Evolutionary conservation across 2,888 invertebrate genomes (phyloP).

Genomic region (Mellilla xanthometata): DNA sequence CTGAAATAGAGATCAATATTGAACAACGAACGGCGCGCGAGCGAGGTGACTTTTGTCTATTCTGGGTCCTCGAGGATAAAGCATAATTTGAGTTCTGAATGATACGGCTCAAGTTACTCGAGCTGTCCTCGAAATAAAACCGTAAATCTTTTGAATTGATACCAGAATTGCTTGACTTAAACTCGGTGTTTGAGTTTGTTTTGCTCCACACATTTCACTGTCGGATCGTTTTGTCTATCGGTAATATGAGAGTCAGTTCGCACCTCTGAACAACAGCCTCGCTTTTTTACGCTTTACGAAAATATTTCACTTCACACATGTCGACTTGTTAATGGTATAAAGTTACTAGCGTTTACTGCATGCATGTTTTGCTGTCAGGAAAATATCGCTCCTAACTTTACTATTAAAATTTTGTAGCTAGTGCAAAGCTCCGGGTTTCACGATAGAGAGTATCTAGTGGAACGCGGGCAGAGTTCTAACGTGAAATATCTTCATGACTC

Average conservation of each 20-base stretch:
- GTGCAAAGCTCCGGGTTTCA: background rate
- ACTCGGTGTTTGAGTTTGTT: conserved; percentile 44
- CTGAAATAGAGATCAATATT: conserved; percentile 56
- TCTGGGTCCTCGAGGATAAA: conserved; percentile 74
- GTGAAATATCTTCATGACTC: conserved; percentile 30
- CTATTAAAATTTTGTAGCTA: conserved; percentile 1
- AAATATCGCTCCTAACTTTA: conserved; percentile 24
- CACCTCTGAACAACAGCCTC: conserved; percentile 72
- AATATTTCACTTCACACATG: conserved; percentile 48
- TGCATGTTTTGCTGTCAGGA: conserved; percentile 15
- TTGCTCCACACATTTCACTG: conserved; percentile 67
- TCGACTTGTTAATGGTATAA: conserved; percentile 47
- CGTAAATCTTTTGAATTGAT: conserved; percentile 41
- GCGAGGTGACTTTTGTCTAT: conserved; percentile 75
- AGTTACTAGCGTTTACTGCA: conserved; percentile 45
- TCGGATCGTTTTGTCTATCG: conserved; percentile 44
- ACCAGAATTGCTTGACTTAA: conserved; percentile 37
- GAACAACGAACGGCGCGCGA: conserved; percentile 36
- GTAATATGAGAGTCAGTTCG: conserved; percentile 76
- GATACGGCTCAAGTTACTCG: conserved; percentile 47
- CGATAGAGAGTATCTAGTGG: background rate
- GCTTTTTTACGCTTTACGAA: conserved; percentile 70
- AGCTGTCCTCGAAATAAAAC: conserved; percentile 41
- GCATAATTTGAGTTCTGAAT: conserved; percentile 54
- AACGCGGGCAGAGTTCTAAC: conserved; percentile 17